These are phyloP conservation scores for Hedychridium roseum DNA, from an alignment of 2,888 invertebrate species.

Conservation along the genomic window DNA sequence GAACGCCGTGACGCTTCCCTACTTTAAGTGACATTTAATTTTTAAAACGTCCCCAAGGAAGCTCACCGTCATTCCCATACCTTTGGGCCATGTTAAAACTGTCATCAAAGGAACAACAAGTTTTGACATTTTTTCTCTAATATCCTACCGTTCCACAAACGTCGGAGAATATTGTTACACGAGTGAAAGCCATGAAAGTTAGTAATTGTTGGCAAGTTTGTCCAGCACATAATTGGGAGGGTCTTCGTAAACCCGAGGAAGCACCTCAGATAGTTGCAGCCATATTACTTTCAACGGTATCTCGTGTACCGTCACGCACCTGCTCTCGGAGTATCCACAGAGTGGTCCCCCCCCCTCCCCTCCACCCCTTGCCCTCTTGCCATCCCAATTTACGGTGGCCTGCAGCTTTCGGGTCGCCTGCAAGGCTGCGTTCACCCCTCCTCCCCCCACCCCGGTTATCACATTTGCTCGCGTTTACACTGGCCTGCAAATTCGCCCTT, in stretches of 20 bases:
- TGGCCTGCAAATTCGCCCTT: too few species aligned
- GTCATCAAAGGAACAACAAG: too few species aligned
- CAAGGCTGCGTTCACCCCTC: slow-evolving; percentile 11
- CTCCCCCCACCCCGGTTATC: slow-evolving; percentile 10
- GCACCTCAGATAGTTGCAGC: slow-evolving; percentile 20
- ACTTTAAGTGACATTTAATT: too few species aligned
- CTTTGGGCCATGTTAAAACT: too few species aligned
- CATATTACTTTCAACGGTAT: slow-evolving; percentile 38
- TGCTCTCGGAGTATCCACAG: slow-evolving; percentile 25
- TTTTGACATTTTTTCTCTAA: too few species aligned
- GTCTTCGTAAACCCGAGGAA: slow-evolving; percentile 18
- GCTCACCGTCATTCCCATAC: too few species aligned
- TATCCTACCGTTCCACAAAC: too few species aligned
- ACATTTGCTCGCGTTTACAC: too few species aligned
- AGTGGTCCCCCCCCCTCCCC: slow-evolving; percentile 11
- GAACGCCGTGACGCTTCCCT: slow-evolving; percentile 20
- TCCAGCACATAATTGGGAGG: too few species aligned
- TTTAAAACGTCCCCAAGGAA: too few species aligned
- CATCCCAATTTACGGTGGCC: slow-evolving; percentile 22
- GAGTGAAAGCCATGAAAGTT: too few species aligned
- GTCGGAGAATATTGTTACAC: slow-evolving; percentile 27
- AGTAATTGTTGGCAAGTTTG: too few species aligned
- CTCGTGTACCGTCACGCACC: slow-evolving; percentile 22
- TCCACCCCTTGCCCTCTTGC: slow-evolving; percentile 13
- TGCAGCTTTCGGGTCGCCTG: slow-evolving; percentile 22